Evolutionary conservation across 1,140 invertebrate genomes (phyloP), one percentile per base, ranked within the genome.

Genomic region (Pseudomyrmex pallidus): DNA sequence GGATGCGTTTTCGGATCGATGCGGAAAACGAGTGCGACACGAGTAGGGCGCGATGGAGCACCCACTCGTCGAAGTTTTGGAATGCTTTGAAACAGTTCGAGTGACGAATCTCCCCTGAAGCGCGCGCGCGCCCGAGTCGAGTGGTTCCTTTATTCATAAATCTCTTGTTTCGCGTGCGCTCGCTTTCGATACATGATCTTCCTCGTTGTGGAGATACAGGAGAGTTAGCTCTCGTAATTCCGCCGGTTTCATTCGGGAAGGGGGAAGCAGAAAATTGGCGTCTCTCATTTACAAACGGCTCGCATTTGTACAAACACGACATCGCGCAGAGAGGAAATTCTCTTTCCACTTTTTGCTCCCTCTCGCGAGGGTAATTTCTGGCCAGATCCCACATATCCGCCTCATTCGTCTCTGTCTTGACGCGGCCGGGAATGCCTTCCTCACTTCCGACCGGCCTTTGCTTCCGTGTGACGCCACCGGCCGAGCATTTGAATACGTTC

Each of bases 361-460:
- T 7, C 35, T 35, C 5, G 35, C 35, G 20, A 9, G 20, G 13
- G 66, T 80, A 80, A 80, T 80, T 80, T 80, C 52, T 44, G 59
- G 66, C n/a, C 35, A 7, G 76, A 80, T 70, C 66, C n/a, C 56
- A 59, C 66, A 56, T 52, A 59, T 78, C 64, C 64, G 66, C 66
- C 76, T 50, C 76, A 80, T 80, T 59, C 76, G n/a, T 80, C 76
- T 80, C 56, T 80, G 76, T 80, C 76, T 72, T 59, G 76, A 17
- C 54, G 56, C 56, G 57, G 8, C 15, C 64, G 57, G 76, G 22
- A 80, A 80, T 80, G 72, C 76, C 35, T 72, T 70, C 44, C 50
- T 52, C 54, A 72, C 76, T 72, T 72, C 76, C 76, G 66, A 80
- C 66, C 35, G 66, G 44, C 54, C 54, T 80, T 2, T 15, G 46